Evolutionary conservation across 2,888 invertebrate species (phyloP).

Genomic region (Drosophila algonquin): DNA sequence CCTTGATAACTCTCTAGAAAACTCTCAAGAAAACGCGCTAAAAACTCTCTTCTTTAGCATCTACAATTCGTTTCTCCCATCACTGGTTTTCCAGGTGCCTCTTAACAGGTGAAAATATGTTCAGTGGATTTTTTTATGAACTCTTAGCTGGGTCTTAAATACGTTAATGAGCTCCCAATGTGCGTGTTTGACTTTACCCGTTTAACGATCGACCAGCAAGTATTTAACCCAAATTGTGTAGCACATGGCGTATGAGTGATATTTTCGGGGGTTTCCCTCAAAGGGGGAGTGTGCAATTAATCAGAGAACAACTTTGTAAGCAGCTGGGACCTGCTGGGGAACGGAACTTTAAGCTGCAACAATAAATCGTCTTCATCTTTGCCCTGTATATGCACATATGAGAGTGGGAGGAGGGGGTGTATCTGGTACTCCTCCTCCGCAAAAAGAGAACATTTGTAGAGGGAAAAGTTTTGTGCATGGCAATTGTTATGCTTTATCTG

Average conservation of each 20-base stretch:
- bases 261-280: constrained; percentile 27
- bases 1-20: background rate
- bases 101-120: constrained; percentile 26
- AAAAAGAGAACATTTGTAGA: constrained; percentile 57
- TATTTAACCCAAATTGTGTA: constrained; percentile 39
- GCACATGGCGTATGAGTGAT: constrained; percentile 56
- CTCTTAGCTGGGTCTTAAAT: constrained; percentile 30
- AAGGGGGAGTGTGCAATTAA: constrained; percentile 42
- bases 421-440: constrained; percentile 24
- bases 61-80: background rate
- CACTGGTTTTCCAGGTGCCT: background rate
- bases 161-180: constrained; percentile 38
- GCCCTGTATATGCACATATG: background rate
- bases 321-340: constrained; percentile 50
- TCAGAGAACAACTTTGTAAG: constrained; percentile 52
- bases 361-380: constrained; percentile 57
- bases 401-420: background rate
- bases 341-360: constrained; percentile 64
- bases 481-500: constrained; percentile 74
- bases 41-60: background rate
- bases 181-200: constrained; percentile 20
- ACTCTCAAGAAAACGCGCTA: background rate
- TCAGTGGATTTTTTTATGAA: constrained; percentile 33
- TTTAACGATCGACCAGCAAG: constrained; percentile 31
- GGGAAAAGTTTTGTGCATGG: constrained; percentile 57